Evolutionary conservation across 2,888 invertebrate genomes (phyloP).

Genomic region (Brenthis hecate): DNA sequence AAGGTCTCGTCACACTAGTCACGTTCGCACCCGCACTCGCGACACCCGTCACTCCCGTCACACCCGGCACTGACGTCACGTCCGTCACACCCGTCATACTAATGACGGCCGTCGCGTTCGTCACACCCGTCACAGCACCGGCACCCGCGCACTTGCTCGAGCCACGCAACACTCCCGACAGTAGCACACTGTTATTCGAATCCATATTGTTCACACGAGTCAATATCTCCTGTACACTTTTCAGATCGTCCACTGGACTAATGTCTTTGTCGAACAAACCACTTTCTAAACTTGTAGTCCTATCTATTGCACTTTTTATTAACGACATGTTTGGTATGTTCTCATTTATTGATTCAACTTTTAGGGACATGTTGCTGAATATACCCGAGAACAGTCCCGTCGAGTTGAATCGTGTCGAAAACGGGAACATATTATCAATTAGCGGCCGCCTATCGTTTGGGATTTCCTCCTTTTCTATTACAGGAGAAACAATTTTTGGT

Average conservation of each 20-base stretch:
- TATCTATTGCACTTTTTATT: conserved; percentile 79
- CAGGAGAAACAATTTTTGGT: conserved; percentile 42
- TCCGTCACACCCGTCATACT: background rate
- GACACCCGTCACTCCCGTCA: conserved; percentile 23
- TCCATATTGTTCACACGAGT: conserved; percentile 80
- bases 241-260: conserved; percentile 70
- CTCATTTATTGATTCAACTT: conserved; percentile 63
- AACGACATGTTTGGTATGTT: conserved; percentile 74
- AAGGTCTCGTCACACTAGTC: conserved; percentile 45
- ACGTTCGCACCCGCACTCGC: conserved; percentile 18
- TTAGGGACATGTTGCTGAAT: conserved; percentile 68
- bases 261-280: conserved; percentile 71
- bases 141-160: conserved; percentile 45
- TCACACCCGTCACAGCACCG: conserved; percentile 12
- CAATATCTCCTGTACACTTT: conserved; percentile 75
- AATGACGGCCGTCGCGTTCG: conserved; percentile 33
- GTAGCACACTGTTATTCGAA: conserved; percentile 76
- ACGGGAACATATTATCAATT: conserved; percentile 59
- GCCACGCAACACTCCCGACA: conserved; percentile 72
- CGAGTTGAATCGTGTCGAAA: conserved; percentile 68
- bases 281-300: conserved; percentile 75
- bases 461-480: conserved; percentile 35
- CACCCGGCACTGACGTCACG: conserved; percentile 47
- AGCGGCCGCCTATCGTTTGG: conserved; percentile 57
- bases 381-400: conserved; percentile 75